Conservation (phyloP, 2,888 invertebrate species). For the Idaea dimidiata region DNA sequence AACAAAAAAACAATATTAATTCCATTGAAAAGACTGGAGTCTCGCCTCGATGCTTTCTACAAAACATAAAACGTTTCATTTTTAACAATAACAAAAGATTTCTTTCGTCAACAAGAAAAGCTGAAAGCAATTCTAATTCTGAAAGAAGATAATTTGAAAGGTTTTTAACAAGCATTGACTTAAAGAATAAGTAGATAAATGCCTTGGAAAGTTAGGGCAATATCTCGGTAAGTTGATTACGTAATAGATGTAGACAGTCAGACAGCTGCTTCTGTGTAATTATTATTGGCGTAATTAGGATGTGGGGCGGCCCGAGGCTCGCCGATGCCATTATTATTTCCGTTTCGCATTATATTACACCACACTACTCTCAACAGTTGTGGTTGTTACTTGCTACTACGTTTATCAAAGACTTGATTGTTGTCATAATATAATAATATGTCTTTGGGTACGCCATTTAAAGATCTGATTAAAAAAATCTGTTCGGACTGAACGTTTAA, state of each 20-base stretch:
- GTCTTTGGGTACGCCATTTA: too few relatives aligned
- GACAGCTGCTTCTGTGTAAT: constrained; percentile 72
- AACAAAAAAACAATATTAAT: not conserved
- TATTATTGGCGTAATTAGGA: constrained; percentile 79
- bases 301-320: constrained; percentile 68
- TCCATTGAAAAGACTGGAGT: not conserved
- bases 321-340: constrained; percentile 77
- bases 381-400: constrained; percentile 53
- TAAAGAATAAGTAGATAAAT: not conserved
- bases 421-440: too few relatives aligned
- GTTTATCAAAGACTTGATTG: too few relatives aligned
- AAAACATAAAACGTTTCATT: not conserved
- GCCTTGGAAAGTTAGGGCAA: not conserved
- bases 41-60: not conserved
- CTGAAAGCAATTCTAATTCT: not conserved
- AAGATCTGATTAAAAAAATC: too few relatives aligned
- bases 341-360: constrained; percentile 66
- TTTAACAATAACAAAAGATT: not conserved
- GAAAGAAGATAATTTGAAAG: constrained; percentile 1
- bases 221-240: constrained; percentile 33
- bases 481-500: too few relatives aligned
- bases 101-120: not conserved
- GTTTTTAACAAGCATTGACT: not conserved
- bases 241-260: constrained; percentile 52
- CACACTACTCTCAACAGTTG: constrained; percentile 68